These are phyloP conservation scores for Dryas iulia DNA, from an alignment of 1,140 invertebrate species.

Conservation along the genomic window DNA sequence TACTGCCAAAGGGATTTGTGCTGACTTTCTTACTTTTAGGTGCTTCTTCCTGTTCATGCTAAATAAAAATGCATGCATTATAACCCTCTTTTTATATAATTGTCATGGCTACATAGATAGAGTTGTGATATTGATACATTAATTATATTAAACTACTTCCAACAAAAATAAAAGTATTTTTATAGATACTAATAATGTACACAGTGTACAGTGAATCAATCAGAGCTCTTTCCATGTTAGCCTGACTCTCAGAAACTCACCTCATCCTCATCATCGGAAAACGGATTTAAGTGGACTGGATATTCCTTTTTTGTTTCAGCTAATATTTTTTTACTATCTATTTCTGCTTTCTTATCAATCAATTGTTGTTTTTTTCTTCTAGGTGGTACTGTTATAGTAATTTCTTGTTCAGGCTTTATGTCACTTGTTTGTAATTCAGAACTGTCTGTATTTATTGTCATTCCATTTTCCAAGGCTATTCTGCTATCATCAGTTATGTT, in stretches of 20 bases:
- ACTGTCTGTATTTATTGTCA: slow-evolving; percentile 32
- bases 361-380: slow-evolving; percentile 62
- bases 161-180: too few relatives aligned
- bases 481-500: slow-evolving; percentile 73
- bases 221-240: not conserved
- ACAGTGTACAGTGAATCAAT: not conserved
- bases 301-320: slow-evolving; percentile 74
- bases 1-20: slow-evolving; percentile 87
- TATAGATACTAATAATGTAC: too few relatives aligned
- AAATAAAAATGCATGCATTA: slow-evolving; percentile 31
- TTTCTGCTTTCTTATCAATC: slow-evolving; percentile 36
- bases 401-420: slow-evolving; percentile 42
- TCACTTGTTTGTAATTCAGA: slow-evolving; percentile 21
- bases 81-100: not conserved
- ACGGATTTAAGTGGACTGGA: slow-evolving; percentile 90
- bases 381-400: slow-evolving; percentile 66
- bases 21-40: slow-evolving; percentile 43
- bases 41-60: slow-evolving; percentile 31
- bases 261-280: slow-evolving; percentile 84
- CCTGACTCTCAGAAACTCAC: slow-evolving; percentile 21
- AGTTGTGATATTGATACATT: not conserved
- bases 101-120: not conserved
- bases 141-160: too few relatives aligned
- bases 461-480: slow-evolving; percentile 53
- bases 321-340: slow-evolving; percentile 20